Evolutionary conservation across 2,113 vertebrate genomes (phyloP).

Genomic region (Anas platyrhynchos): DNA sequence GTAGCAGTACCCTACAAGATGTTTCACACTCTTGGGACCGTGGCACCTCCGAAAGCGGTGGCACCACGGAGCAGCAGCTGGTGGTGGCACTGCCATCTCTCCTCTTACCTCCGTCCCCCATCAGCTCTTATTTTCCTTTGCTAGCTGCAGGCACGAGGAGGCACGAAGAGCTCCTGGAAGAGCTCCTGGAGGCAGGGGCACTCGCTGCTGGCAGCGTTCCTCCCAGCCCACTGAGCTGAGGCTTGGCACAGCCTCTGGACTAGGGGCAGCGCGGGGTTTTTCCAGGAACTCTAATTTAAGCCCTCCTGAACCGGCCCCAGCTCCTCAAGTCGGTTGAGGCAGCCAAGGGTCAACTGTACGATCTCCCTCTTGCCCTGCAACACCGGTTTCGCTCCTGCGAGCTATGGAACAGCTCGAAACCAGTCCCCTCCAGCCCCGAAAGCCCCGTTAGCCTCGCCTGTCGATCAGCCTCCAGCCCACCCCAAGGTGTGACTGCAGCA

Average conservation of each 20-base stretch:
- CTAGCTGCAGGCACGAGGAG: fast-evolving
- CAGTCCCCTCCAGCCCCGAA: not conserved
- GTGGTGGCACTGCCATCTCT: not conserved
- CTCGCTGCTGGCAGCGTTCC: not conserved
- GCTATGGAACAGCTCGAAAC: not conserved
- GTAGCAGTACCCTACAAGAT: constrained; percentile 36
- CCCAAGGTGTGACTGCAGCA: not conserved
- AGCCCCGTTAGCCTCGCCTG: not conserved
- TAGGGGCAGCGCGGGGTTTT: fast-evolving
- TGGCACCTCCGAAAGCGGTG: not conserved
- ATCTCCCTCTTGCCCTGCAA: fast-evolving
- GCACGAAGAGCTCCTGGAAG: not conserved
- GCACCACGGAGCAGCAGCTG: not conserved
- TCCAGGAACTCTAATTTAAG: not conserved
- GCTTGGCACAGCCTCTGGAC: not conserved
- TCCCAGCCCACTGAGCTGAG: not conserved
- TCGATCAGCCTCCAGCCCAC: not conserved
- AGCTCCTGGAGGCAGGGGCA: not conserved
- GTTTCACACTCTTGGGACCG: not conserved
- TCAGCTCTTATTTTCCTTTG: not conserved
- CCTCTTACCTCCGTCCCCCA: not conserved
- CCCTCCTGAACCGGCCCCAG: fast-evolving
- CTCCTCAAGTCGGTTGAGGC: not conserved
- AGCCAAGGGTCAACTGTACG: not conserved
- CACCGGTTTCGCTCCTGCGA: not conserved